Conservation (phyloP, 2,888 invertebrate species). For the Cerceris rybyensis region DNA sequence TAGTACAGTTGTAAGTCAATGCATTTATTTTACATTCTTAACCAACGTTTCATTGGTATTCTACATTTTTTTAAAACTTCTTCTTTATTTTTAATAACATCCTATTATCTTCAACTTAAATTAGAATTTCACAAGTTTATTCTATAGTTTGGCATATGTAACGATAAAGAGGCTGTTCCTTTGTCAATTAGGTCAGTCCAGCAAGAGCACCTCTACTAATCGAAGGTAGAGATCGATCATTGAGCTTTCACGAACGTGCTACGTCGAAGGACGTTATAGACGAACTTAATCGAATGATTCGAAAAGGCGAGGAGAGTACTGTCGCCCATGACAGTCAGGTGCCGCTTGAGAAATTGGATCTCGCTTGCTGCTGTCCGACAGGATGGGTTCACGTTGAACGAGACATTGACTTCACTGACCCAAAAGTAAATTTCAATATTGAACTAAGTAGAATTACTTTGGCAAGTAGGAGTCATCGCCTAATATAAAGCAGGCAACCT, state of each 20-base stretch:
- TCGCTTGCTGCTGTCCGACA: slow-evolving; percentile 87
- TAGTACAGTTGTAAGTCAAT: slow-evolving; percentile 86
- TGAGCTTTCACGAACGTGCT: slow-evolving; percentile 89
- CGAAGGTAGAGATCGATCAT: slow-evolving; percentile 82
- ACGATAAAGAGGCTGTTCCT: not conserved
- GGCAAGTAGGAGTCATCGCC: no score
- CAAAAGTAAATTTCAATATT: slow-evolving; percentile 84
- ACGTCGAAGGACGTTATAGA: slow-evolving; percentile 90
- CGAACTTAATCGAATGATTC: slow-evolving; percentile 87
- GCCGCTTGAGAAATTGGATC: slow-evolving; percentile 83
- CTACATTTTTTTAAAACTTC: no score
- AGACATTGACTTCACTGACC: slow-evolving; percentile 90
- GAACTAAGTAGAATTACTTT: no score
- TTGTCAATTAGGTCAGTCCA: slow-evolving; percentile 75
- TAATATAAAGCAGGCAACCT: no score
- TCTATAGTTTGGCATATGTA: not conserved
- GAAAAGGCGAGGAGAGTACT: slow-evolving; percentile 83
- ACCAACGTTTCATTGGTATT: no score
- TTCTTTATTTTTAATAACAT: not conserved
- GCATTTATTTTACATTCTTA: not conserved
- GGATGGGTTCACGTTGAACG: slow-evolving; percentile 92
- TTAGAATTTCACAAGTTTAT: not conserved
- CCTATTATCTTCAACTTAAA: not conserved
- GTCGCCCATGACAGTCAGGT: slow-evolving; percentile 71
- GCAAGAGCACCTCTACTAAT: slow-evolving; percentile 75